These are phyloP conservation scores for Meteorus cinctellus DNA, from an alignment of 2,888 invertebrate species.

Conservation along the genomic window DNA sequence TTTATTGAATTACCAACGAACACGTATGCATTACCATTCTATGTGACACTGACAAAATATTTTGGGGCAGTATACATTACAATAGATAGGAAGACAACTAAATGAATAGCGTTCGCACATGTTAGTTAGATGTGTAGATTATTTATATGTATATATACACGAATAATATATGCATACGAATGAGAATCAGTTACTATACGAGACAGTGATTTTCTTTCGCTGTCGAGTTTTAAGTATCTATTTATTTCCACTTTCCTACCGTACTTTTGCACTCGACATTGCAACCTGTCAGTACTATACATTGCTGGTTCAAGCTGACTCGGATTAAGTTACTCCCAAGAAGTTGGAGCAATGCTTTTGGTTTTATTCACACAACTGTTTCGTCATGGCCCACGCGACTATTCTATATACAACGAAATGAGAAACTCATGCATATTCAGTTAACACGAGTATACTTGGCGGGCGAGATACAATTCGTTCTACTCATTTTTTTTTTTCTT, in stretches of 20 bases:
- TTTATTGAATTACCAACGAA: no score
- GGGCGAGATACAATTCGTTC: constrained; percentile 1
- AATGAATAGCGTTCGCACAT: background rate
- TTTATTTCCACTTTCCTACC: constrained; percentile 14
- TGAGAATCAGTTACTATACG: constrained; percentile 19
- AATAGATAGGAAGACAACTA: background rate
- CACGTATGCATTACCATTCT: no score
- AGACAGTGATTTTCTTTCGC: constrained; percentile 28
- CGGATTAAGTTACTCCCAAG: constrained; percentile 50
- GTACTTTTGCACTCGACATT: constrained; percentile 36
- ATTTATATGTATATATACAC: background rate
- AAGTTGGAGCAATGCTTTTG: constrained; percentile 50
- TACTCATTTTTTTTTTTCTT: background rate
- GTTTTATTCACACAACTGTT: constrained; percentile 19
- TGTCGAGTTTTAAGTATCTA: constrained; percentile 15
- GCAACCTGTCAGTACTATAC: constrained; percentile 43
- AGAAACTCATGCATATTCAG: constrained; percentile 30
- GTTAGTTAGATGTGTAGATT: background rate
- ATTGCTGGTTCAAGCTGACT: constrained; percentile 9
- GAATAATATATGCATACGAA: constrained; percentile 43
- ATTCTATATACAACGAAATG: constrained; percentile 1
- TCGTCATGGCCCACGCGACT: constrained; percentile 6
- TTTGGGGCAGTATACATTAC: background rate
- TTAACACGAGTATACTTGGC: background rate
- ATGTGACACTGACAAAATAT: background rate